Evolutionary conservation across 2,888 invertebrate genomes (phyloP), one percentile per base, ranked within the genome.

Genomic region (Neoascia interrupta): DNA sequence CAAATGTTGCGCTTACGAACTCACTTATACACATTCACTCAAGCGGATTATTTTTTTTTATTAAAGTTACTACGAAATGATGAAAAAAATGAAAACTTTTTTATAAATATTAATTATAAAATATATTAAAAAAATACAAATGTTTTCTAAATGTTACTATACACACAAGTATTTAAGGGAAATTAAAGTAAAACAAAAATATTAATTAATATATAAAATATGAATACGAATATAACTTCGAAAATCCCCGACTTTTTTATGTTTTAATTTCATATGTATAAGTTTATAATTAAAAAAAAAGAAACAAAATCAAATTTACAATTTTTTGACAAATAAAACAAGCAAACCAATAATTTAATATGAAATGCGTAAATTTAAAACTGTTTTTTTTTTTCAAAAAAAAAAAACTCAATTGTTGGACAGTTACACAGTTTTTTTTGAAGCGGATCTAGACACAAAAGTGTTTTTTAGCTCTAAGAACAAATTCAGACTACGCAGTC

Each of bases 71-170:
- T 60, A 75, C 47, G 70, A 76, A 64, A 54, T 68, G 56, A 53
- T 37, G 39, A 54, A 51, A 51, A 81, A 31, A 56, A 51, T 47
- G 26, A 72, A 39, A 68, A 43, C 61, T 73, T 79, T 76, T 76
- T 79, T 80, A 82, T 70, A 72, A 73, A 76, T 45, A 81, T 56
- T 66, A 58, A 80, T 53, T 64, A 79, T 70, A 74, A 79, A 69
- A 75, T 74, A 76, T 60, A 61, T 51, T 47, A 73, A 60, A 70
- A 54, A 54, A 58, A 72, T 6, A 81, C 45, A 82, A 81, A 81
- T 81, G 82, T 82, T 83, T 82, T 83, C 81, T 83, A 81, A 83
- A 82, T 82, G 82, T 83, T 83, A 83, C 82, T 83, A 31, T 31
- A 83, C 74, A 81, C 45, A 73, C 70, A 81, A 53, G 51, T 64